phyloP scores from a whole-genome alignment of 2,797 vertebrate species.

The Sardinella longiceps region DNA sequence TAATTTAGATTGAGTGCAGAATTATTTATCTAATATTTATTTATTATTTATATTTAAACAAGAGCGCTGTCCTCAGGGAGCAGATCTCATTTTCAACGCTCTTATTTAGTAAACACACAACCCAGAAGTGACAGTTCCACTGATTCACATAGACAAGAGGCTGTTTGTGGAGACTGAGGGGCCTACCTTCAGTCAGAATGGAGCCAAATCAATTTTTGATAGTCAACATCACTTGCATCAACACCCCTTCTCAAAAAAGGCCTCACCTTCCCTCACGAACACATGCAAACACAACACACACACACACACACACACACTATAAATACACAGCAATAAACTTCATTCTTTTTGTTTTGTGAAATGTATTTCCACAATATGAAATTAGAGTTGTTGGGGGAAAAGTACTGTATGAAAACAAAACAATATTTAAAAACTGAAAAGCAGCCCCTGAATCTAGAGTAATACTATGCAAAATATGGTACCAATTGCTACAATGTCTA shows the following conservation, averaged over 20 bases:
- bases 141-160: constrained; percentile 80
- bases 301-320: neutral
- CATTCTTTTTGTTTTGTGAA: neutral
- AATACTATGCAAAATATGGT: no score
- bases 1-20: constrained; percentile 74
- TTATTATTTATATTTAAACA: constrained; percentile 86
- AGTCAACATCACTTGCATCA: constrained; percentile 71
- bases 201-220: constrained; percentile 80
- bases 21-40: constrained; percentile 83
- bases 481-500: neutral
- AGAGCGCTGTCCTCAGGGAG: constrained; percentile 78
- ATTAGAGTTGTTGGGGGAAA: neutral
- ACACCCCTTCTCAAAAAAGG: constrained; percentile 56
- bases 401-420: neutral
- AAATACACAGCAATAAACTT: neutral
- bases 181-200: constrained; percentile 81
- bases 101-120: constrained; percentile 84
- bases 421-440: neutral
- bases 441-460: neutral
- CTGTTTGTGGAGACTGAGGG: constrained; percentile 75
- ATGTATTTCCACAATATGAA: neutral
- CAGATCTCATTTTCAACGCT: constrained; percentile 84
- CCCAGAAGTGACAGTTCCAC: constrained; percentile 74
- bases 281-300: neutral
- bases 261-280: constrained; percentile 10